Conservation (phyloP, 1,140 invertebrate genomes). For the Brachionus manjavacas region DNA sequence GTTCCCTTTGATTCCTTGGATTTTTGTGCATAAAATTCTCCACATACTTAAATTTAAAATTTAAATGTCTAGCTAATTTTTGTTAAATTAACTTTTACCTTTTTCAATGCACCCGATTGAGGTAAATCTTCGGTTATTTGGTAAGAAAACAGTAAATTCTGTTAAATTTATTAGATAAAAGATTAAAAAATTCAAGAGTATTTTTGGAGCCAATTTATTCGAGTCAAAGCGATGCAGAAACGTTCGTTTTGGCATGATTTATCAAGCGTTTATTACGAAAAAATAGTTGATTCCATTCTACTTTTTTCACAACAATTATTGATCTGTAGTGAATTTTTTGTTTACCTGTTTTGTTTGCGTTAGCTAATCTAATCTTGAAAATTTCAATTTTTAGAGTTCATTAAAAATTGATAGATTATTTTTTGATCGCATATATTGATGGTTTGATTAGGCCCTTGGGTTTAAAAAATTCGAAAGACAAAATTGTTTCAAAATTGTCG, state of each 20-base stretch:
- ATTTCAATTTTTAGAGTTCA: background rate
- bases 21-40: constrained; percentile 15
- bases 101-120: background rate
- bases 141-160: background rate
- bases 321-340: background rate
- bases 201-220: background rate
- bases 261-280: background rate
- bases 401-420: background rate
- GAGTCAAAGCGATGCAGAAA: background rate
- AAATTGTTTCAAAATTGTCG: background rate
- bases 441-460: background rate
- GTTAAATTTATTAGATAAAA: background rate
- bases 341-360: background rate
- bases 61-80: too few species aligned
- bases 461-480: background rate
- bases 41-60: background rate
- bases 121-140: background rate
- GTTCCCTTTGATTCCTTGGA: background rate
- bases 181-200: background rate
- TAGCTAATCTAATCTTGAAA: background rate
- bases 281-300: background rate
- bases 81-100: background rate
- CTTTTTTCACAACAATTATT: background rate
- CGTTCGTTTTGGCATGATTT: background rate
- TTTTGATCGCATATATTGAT: background rate